Base-by-base conservation (phyloP, 2,797 vertebrate genomes). In the Melanotaenia maccullochi region DNA sequence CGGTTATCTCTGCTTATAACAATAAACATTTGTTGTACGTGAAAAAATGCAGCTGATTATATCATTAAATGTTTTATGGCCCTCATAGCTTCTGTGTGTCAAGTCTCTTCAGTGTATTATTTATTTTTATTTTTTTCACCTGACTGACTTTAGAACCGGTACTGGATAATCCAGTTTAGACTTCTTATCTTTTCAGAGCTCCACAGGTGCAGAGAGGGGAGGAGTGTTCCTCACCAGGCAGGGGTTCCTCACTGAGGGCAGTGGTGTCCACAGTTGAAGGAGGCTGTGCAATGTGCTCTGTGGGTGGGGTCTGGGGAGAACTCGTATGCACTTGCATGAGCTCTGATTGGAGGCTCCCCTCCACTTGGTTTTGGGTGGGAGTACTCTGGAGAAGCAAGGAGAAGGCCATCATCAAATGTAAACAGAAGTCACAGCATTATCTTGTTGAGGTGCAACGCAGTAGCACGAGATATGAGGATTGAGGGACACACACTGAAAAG, bases 261-360 rank as follows among this genome's bases (percentile, higher is more conserved):
- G 95, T 94, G 9, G 95, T 95, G 93, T 96, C 95, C 87, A 96
- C 95, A 30, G 95, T 96, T 1, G 96, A 97, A 28, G 96, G 95
- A 82, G 94, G 92, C 77, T 93, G 92, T 64, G 89, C 93, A 75
- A 95, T 92, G 88, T 95, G 93, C 56, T 94, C 93, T 69, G 93
- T 83, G 88, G 94, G 94, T 90, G 85, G 95, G 90, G 92, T 94
- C 79, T 93, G 95, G 87, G 94, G 89, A 89, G 95, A 90, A 86
- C 90, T 88, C 89, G 95, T 94, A 72, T 96, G 95, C 64, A 96
- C 95, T 30, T 94, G 91, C 85, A 97, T 92, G 84, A 97, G 95
- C 89, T 97, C 96, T 90, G 96, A 96, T 94, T 97, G 96, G 87
- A 97, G 94, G 85, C 94, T 92, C 85, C 96, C 95, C 75, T 96